Evolutionary conservation across 2,113 vertebrate species (phyloP).

Genomic region (Echinops telfairi): DNA sequence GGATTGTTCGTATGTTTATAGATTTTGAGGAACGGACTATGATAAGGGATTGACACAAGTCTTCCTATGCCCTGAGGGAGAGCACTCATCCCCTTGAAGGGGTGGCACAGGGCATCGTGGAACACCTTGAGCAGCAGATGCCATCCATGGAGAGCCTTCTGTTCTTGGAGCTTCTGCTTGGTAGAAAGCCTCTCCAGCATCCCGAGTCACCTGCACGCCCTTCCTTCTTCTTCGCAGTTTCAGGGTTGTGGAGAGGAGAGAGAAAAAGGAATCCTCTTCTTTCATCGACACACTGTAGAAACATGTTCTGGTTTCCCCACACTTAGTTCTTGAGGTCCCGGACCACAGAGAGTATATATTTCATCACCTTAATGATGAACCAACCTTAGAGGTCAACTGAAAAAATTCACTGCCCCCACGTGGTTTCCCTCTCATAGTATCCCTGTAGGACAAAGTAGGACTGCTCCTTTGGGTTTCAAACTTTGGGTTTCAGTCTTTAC

Average conservation of each 20-base stretch:
- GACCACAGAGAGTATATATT: background rate
- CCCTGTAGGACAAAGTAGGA: too few species aligned
- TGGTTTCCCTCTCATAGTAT: too few species aligned
- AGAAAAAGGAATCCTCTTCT: background rate
- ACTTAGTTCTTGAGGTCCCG: background rate
- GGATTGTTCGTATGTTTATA: too few species aligned
- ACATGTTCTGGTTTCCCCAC: too few species aligned
- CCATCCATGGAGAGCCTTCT: background rate
- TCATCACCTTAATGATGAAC: background rate
- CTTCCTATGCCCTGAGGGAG: background rate
- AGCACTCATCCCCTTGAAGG: background rate
- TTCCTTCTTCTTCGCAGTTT: background rate
- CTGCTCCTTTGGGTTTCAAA: too few species aligned
- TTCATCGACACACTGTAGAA: background rate
- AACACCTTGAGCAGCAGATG: background rate
- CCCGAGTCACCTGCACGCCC: too few species aligned
- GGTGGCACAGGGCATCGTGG: background rate
- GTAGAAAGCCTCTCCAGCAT: background rate
- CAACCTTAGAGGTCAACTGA: background rate
- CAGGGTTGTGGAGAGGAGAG: background rate
- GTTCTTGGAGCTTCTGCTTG: background rate
- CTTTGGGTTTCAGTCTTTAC: too few species aligned
- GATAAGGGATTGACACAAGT: background rate
- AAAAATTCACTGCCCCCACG: too few species aligned
- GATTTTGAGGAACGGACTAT: background rate